Base-by-base conservation (phyloP, 64 coral and sea anemone species). In the Stichodactyla mertensii region DNA sequence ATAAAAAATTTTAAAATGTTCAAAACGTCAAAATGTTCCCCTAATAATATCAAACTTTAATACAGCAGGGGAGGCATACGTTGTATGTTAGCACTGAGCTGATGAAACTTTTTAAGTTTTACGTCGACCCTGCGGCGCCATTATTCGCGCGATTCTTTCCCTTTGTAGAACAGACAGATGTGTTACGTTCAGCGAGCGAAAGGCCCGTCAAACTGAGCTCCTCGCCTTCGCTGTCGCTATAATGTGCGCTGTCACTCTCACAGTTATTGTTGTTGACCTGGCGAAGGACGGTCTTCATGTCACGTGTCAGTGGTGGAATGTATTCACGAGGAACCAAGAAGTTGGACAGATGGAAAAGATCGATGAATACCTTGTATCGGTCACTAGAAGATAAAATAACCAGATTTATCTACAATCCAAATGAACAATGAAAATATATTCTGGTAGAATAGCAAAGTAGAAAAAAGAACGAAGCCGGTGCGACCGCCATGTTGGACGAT, bases 281-380 rank as follows among this genome's bases (percentile, higher is more conserved):
- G 23, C 94, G 91, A 15, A 99, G 85, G 9, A 80, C 85, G 24
- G 67, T 79, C 71, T 99, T 99, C 97, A 99, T 99, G 58, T 83
- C 86, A 7, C 92, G 64, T 36, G 84, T 92, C 7, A 99, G 88
- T 52, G 59, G 88, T 15, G 97, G 97, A 16, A 99, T 99, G 6
- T 55, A 77, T 8, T 92, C 83, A 78, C 90, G 97, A 74, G 97
- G 97, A 66, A 99, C 93, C 16, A 99, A 90, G 86, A 86, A 99
- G 83, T 90, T 92, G 84, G 97, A 90, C 57, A 99, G 51, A 81
- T 99, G 89, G 86, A 90, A 95, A 80, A 99, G 77, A 77, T 99
- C 97, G 22, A 95, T 70, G 53, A 99, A 99, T 13, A 95, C 91
- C 71, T 99, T 99, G 86, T 99, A 99, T 28, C 93, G 92, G 87